These are phyloP conservation scores for Drosophila setifemur DNA, from an alignment of 1,140 invertebrate genomes.

Conservation along the genomic window DNA sequence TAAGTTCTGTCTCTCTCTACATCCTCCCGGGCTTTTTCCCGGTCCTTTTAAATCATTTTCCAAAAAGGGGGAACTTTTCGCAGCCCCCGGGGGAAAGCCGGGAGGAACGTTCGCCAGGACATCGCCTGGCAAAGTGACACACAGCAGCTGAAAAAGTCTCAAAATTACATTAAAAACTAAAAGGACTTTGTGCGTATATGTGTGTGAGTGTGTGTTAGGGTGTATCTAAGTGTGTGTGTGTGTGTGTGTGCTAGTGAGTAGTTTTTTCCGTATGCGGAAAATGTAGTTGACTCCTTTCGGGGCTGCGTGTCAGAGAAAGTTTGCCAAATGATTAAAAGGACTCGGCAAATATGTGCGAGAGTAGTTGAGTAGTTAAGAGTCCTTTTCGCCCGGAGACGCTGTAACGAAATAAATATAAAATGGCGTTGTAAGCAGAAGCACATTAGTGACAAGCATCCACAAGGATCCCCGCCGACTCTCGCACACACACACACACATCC, in stretches of 20 bases:
- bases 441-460: constrained; percentile 59
- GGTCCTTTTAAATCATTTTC: too few relatives aligned
- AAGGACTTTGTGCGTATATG: constrained; percentile 43
- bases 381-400: constrained; percentile 50
- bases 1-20: too few relatives aligned
- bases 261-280: constrained; percentile 72
- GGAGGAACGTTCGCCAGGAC: neutral
- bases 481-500: neutral
- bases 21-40: too few relatives aligned
- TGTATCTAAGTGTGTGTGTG: constrained; percentile 10
- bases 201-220: constrained; percentile 8
- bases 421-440: constrained; percentile 75
- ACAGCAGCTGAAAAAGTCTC: constrained; percentile 62
- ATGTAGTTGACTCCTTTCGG: constrained; percentile 60
- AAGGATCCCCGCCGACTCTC: neutral
- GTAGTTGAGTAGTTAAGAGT: constrained; percentile 52
- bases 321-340: constrained; percentile 80
- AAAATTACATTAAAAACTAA: constrained; percentile 76
- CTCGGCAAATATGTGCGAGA: constrained; percentile 47
- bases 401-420: constrained; percentile 78
- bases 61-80: too few relatives aligned
- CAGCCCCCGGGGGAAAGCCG: neutral
- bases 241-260: constrained; percentile 38
- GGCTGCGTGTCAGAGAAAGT: constrained; percentile 75
- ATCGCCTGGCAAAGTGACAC: constrained; percentile 58